Percentiles rank a stretch among this genome's conserved stretches.
Evolutionary conservation across 2,797 vertebrate genomes (phyloP).

Genomic region (Rhodeus uyekii): DNA sequence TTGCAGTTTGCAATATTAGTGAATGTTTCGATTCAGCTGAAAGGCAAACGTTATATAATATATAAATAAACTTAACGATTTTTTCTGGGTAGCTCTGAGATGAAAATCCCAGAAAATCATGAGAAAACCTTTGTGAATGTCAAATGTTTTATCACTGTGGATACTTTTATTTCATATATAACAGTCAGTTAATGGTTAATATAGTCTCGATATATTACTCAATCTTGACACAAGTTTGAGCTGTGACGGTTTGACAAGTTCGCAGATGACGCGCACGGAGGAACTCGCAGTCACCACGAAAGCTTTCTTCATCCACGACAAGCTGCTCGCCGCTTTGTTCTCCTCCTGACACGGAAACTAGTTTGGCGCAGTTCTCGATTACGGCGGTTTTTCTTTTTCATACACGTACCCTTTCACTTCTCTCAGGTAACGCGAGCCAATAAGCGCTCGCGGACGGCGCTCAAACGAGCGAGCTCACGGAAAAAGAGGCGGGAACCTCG

Average conservation of each 20-base stretch:
- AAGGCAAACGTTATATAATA: not conserved
- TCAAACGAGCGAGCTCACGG: conserved; percentile 41
- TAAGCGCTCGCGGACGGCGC: conserved; percentile 58
- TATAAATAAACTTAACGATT: no score
- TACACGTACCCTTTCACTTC: not conserved
- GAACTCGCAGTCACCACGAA: conserved; percentile 39
- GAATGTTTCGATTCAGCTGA: not conserved
- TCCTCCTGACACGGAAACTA: conserved; percentile 21
- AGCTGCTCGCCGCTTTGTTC: conserved; percentile 11
- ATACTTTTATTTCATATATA: not conserved
- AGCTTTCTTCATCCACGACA: conserved; percentile 24
- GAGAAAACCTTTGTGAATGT: no score
- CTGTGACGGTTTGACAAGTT: conserved; percentile 16
- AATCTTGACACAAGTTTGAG: conserved; percentile 20
- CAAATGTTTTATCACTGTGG: not conserved
- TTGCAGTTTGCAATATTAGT: not conserved
- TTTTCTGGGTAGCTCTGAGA: no score
- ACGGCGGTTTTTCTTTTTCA: not conserved
- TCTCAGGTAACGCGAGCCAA: conserved; percentile 78
- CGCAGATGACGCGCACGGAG: conserved; percentile 21
- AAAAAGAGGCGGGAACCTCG: conserved; percentile 67
- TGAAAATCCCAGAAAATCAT: no score
- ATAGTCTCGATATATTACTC: not conserved
- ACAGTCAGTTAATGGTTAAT: conserved; percentile 13
- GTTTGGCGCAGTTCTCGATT: not conserved